phyloP scores from a whole-genome alignment of 2,113 vertebrate genomes.

The Perccottus glenii region DNA sequence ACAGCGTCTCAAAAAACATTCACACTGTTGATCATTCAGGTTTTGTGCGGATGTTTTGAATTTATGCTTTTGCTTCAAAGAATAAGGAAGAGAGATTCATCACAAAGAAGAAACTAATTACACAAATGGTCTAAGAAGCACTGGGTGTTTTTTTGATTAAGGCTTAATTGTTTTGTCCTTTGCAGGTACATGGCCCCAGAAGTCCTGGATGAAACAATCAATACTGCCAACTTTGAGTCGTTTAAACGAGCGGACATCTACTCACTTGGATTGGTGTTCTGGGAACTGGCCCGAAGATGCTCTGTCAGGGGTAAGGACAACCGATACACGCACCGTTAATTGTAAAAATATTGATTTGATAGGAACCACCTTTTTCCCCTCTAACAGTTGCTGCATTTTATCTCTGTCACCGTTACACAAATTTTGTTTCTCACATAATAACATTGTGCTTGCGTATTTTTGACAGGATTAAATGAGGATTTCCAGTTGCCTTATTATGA shows the following conservation, averaged over 20 bases:
- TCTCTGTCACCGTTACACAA: too few relatives aligned
- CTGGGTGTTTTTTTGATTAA: conserved; percentile 38
- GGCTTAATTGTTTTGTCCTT: conserved; percentile 65
- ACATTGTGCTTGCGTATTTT: background rate
- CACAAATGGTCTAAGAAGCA: conserved; percentile 13
- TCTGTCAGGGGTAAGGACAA: conserved; percentile 83
- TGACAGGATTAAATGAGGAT: conserved; percentile 89
- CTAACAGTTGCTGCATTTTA: too few relatives aligned
- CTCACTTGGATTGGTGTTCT: conserved; percentile 93
- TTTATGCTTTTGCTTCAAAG: background rate
- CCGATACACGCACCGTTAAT: background rate
- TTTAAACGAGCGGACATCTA: conserved; percentile 97
- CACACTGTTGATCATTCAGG: background rate
- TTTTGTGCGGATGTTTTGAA: background rate
- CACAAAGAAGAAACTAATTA: conserved; percentile 2
- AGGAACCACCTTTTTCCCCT: background rate
- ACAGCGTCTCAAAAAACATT: too few relatives aligned
- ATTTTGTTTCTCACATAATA: too few relatives aligned
- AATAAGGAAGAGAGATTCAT: background rate
- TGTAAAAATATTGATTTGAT: conserved; percentile 1
- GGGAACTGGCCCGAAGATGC: conserved; percentile 95
- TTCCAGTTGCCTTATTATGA: conserved; percentile 98
- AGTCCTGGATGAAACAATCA: conserved; percentile 93
- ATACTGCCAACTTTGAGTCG: conserved; percentile 90
- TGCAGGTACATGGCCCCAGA: conserved; percentile 98